These are phyloP conservation scores for Enteromius afrohamiltoni DNA, from an alignment of 2,797 vertebrate genomes.

Conservation along the genomic window DNA sequence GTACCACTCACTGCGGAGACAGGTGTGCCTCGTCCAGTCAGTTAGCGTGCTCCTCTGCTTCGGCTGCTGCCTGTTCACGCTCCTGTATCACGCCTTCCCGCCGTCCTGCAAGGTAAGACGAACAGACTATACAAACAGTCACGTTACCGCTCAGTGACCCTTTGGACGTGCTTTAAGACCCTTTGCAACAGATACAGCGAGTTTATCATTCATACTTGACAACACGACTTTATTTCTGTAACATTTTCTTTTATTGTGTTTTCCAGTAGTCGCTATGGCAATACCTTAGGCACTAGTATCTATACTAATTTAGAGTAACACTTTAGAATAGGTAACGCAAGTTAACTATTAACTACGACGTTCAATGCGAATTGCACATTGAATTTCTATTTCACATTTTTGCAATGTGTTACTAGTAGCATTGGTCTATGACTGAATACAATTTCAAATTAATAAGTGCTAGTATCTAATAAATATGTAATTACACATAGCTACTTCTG, in stretches of 20 bases:
- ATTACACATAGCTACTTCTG: background rate
- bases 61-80: background rate
- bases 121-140: background rate
- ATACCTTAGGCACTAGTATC: background rate
- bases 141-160: background rate
- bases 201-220: background rate
- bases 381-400: background rate
- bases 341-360: no score
- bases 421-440: background rate
- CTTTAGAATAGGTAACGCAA: no score
- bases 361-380: no score
- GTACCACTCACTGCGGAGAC: background rate
- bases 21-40: background rate
- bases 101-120: slow-evolving; percentile 13
- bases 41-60: slow-evolving; percentile 1
- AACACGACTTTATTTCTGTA: background rate
- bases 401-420: background rate
- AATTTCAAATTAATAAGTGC: background rate
- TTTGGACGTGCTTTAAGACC: background rate
- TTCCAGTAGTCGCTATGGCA: background rate
- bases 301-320: no score
- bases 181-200: background rate
- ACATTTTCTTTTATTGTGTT: background rate
- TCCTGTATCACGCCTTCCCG: background rate
- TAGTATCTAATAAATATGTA: background rate